Conservation (phyloP, 2,797 vertebrate genomes). For the Discoglossus pictus region DNA sequence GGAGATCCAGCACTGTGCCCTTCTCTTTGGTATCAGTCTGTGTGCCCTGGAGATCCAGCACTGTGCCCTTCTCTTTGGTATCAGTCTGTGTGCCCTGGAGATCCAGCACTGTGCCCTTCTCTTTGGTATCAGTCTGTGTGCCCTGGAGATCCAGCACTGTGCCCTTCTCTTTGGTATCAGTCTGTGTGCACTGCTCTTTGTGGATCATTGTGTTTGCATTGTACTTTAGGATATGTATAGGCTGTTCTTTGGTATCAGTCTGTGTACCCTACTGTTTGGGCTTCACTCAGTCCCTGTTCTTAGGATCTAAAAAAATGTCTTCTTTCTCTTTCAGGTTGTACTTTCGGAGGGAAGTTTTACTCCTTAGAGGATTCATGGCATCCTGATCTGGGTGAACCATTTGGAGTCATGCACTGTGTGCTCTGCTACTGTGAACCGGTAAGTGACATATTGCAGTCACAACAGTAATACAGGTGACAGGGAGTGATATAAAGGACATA, state of each 20-base stretch:
- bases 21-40: not conserved
- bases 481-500: slow-evolving; percentile 24
- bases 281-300: slow-evolving; percentile 45
- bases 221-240: not conserved
- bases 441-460: slow-evolving; percentile 57
- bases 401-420: slow-evolving; percentile 93
- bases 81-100: not conserved
- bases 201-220: not conserved
- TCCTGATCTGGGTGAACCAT: slow-evolving; percentile 93
- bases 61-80: not conserved
- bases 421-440: slow-evolving; percentile 90
- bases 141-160: no score
- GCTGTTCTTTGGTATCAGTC: not conserved
- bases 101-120: not conserved
- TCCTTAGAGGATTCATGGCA: slow-evolving; percentile 92
- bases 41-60: no score
- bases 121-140: not conserved
- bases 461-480: slow-evolving; percentile 23
- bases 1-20: no score
- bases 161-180: not conserved
- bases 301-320: no score
- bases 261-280: slow-evolving; percentile 12
- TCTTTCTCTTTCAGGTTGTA: slow-evolving; percentile 80
- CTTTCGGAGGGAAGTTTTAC: slow-evolving; percentile 87
- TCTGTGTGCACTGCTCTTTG: not conserved